Evolutionary conservation across 2,113 vertebrate genomes (phyloP).

Genomic region (Hypocryptadius cinnamomeus): DNA sequence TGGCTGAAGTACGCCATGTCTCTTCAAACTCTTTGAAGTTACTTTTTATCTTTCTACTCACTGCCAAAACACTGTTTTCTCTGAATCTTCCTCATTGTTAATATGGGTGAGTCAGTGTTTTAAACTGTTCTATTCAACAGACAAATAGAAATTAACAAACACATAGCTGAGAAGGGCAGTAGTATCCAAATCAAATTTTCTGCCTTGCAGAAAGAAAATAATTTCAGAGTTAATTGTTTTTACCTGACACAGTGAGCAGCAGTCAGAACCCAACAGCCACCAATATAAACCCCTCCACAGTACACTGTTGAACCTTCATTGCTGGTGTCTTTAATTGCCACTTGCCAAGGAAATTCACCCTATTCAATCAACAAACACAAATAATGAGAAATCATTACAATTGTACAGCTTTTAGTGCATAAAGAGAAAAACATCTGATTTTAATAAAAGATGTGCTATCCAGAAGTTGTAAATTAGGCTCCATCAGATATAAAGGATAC

Average conservation of each 20-base stretch:
- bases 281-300: conserved; percentile 90
- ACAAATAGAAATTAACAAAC: neutral
- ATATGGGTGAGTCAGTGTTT: neutral
- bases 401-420: neutral
- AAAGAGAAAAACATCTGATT: neutral
- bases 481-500: neutral
- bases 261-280: conserved; percentile 91
- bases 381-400: neutral
- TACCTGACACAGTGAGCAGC: conserved; percentile 95
- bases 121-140: neutral
- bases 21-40: neutral
- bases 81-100: neutral
- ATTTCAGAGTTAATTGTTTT: neutral
- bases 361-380: conserved; percentile 50
- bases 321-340: conserved; percentile 74
- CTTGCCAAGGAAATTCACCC: conserved; percentile 93
- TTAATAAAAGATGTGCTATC: neutral
- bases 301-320: conserved; percentile 42
- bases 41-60: neutral
- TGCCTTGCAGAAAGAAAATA: neutral
- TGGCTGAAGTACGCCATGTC: neutral
- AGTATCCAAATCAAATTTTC: neutral
- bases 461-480: neutral
- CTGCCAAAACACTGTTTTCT: neutral
- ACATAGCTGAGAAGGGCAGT: neutral